Conservation (phyloP, 37 sponge, comb jelly and placozoan species). For the Cladorhizidae sp. region DNA sequence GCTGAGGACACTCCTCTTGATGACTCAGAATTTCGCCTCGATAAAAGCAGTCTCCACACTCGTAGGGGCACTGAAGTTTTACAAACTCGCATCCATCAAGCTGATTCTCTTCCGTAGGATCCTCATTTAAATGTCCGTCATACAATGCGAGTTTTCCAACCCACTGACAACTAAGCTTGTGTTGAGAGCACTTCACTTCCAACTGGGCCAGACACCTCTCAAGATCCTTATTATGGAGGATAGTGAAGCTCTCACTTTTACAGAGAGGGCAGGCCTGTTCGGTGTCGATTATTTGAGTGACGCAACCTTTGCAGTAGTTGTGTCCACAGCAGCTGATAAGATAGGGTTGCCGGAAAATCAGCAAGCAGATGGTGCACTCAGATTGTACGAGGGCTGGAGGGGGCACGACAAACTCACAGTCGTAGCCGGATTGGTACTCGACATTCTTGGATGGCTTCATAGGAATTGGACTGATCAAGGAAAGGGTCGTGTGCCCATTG, state of each 20-base stretch:
- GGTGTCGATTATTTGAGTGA: conserved; percentile 21
- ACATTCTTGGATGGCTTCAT: not conserved
- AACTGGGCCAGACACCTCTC: conserved; percentile 38
- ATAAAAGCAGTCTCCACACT: conserved; percentile 15
- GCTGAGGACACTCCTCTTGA: conserved; percentile 32
- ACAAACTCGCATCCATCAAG: conserved; percentile 34
- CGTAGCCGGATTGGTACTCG: conserved; percentile 16
- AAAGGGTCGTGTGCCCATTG: no score
- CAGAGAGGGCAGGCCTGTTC: conserved; percentile 46
- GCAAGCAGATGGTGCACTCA: conserved; percentile 50
- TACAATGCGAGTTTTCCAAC: conserved; percentile 26
- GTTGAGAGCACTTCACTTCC: conserved; percentile 27
- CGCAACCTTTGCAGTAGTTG: conserved; percentile 42
- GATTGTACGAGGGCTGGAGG: conserved; percentile 31
- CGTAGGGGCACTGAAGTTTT: conserved; percentile 23
- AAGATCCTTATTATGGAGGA: conserved; percentile 31
- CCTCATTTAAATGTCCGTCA: conserved; percentile 28
- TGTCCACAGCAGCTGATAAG: conserved; percentile 64
- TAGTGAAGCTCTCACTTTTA: conserved; percentile 7
- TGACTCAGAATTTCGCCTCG: conserved; percentile 15
- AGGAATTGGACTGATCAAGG: not conserved
- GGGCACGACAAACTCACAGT: conserved; percentile 43
- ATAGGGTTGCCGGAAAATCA: conserved; percentile 27
- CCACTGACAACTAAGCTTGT: conserved; percentile 46
- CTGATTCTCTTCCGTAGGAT: conserved; percentile 1